Evolutionary conservation across 2,888 invertebrate species (phyloP), one percentile per base, ranked within the genome.

Genomic region (Dryobotodes eremita): DNA sequence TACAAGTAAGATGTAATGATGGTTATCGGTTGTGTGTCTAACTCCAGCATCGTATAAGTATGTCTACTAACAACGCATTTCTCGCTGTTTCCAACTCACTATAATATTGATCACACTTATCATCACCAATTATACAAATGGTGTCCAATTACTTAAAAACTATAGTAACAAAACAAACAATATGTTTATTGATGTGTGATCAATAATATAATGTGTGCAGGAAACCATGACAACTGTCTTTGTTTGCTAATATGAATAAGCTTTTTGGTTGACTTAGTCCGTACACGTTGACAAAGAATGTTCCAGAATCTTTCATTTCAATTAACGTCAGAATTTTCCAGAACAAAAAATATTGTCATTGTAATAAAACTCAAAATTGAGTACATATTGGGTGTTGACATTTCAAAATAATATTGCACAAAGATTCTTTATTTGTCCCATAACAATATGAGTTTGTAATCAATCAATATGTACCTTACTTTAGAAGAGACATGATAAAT

Each of bases 201-300:
- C 86, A 82, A 85, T 83, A 72, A 50, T 59, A 77, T 59, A 77
- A 73, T 86, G 62, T 86, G 77, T 64, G n/a, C 42, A 42, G 70
- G 73, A 57, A 72, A 86, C 83, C 62, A 59, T 82, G 70, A n/a
- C 82, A 77, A 82, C 77, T 6, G 57, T 17, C 36, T 68, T 75
- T 73, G 64, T 73, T 65, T 77, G 48, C 55, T 77, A 66, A n/a
- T 71, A 48, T 53, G 20, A 68, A 31, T 71, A 59, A 10, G 50
- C 61, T 66, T 85, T 85, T 86, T 83, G 82, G 82, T 76, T 73
- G 82, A 81, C 65, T 36, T 36, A 36, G 31, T 3, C 17, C 3
- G 13, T 15, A 53, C 10, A 36, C 23, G 4, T 64, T n/a, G 15
- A 20, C 11, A 10, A 0, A n/a, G 23, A 61, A 69, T 26, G 4